A percentile compares a stretch with the other conserved stretches of the same genome.
phyloP scores from a whole-genome alignment of 1,140 invertebrate genomes.

The Parasteatoda tepidariorum region DNA sequence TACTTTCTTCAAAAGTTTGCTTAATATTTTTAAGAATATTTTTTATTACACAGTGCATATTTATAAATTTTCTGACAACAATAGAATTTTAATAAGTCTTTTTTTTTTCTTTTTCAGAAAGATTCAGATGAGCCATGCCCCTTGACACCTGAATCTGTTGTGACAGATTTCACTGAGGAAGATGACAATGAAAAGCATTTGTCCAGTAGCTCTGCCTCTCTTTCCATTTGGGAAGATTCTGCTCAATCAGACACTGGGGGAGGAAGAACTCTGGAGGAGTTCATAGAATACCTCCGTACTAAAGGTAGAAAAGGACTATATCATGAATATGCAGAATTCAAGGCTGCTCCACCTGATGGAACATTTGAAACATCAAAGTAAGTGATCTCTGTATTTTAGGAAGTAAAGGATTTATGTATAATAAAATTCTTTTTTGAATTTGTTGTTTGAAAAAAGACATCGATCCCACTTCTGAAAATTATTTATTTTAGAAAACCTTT shows the following conservation, averaged over 20 bases:
- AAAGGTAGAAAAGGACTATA: slow-evolving; percentile 82
- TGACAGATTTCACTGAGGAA: slow-evolving; percentile 54
- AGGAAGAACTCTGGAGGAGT: slow-evolving; percentile 79
- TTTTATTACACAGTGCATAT: too few species aligned
- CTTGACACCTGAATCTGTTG: slow-evolving; percentile 51
- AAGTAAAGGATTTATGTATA: too few species aligned
- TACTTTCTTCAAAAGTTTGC: too few species aligned
- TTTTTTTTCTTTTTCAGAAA: slow-evolving; percentile 23
- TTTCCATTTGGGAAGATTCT: slow-evolving; percentile 38
- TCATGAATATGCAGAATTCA: slow-evolving; percentile 83
- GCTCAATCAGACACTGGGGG: slow-evolving; percentile 29
- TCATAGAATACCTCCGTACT: slow-evolving; percentile 80
- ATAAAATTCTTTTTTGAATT: too few species aligned
- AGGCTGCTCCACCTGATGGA: slow-evolving; percentile 67
- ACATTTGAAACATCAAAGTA: slow-evolving; percentile 55
- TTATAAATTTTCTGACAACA: too few species aligned
- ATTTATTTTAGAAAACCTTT: too few species aligned
- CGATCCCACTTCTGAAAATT: too few species aligned
- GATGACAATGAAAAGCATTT: slow-evolving; percentile 31
- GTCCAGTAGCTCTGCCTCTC: slow-evolving; percentile 18
- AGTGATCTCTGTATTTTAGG: not conserved
- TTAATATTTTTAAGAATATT: too few species aligned
- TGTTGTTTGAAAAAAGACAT: too few species aligned
- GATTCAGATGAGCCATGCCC: slow-evolving; percentile 39
- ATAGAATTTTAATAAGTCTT: too few species aligned